A percentile compares a stretch with the other conserved stretches of the same genome.
Conservation (phyloP, 2,797 vertebrate species). For the Triplophysa bombifrons region DNA sequence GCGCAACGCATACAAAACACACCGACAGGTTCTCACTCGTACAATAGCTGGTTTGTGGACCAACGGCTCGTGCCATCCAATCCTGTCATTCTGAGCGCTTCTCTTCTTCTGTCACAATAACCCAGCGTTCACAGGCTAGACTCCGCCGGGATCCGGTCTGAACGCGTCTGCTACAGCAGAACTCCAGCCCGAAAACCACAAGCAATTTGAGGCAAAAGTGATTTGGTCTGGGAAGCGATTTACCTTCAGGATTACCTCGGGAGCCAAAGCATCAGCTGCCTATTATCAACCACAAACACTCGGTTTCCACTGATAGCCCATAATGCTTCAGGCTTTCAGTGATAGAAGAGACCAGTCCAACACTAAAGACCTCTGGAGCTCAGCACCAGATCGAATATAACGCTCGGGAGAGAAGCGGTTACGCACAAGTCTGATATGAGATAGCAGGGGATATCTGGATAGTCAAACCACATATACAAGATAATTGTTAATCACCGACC, state of each 20-base stretch:
- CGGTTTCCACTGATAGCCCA: background rate
- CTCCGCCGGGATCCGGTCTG: background rate
- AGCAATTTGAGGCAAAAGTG: conserved; percentile 15
- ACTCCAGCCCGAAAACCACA: background rate
- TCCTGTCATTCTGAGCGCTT: background rate
- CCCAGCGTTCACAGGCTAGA: background rate
- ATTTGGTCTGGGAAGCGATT: conserved; percentile 29
- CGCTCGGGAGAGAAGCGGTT: background rate
- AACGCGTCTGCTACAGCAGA: background rate
- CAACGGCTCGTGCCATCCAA: background rate
- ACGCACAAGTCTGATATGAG: conserved; percentile 5
- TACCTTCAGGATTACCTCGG: conserved; percentile 11
- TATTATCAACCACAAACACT: conserved; percentile 4
- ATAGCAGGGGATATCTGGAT: background rate
- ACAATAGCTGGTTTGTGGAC: conserved; percentile 18
- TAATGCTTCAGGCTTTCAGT: background rate
- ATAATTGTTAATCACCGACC: background rate
- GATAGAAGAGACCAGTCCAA: background rate
- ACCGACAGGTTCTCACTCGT: conserved; percentile 2
- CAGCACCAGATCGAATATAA: background rate
- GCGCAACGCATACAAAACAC: conserved; percentile 15
- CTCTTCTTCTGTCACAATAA: conserved; percentile 24
- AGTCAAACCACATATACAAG: background rate
- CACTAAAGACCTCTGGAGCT: background rate
- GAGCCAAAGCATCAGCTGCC: conserved; percentile 22